phyloP scores from a whole-genome alignment of 2,113 vertebrate species.

The Eudorcas thomsonii region DNA sequence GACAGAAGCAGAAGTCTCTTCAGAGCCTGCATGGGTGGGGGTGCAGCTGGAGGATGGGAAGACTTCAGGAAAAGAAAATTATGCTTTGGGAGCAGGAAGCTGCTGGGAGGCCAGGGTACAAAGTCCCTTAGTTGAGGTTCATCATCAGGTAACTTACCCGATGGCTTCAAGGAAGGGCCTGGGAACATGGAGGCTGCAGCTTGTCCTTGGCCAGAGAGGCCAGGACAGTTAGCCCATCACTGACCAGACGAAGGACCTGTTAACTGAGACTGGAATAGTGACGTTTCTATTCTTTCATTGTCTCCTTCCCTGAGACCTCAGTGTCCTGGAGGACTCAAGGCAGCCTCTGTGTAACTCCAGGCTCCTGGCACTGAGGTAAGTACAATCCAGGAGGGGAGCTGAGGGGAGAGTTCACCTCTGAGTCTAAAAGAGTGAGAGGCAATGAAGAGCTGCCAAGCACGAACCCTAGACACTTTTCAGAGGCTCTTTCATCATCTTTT shows the following conservation, averaged over 20 bases:
- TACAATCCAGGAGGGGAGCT: neutral
- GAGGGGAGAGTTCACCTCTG: neutral
- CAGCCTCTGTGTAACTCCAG: neutral
- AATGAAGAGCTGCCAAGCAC: neutral
- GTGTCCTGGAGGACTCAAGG: neutral
- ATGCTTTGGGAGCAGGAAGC: neutral
- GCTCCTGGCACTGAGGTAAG: neutral
- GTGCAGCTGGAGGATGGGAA: neutral
- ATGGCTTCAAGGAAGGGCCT: neutral
- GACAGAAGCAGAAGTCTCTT: neutral
- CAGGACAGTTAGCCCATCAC: neutral
- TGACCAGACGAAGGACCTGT: neutral
- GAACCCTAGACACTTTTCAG: neutral
- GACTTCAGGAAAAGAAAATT: neutral
- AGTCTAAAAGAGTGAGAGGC: neutral
- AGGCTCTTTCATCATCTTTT: neutral
- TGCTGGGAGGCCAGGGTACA: neutral
- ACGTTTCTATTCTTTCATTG: neutral
- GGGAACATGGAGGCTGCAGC: neutral
- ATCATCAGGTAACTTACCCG: neutral
- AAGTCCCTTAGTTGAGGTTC: neutral
- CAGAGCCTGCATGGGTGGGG: neutral
- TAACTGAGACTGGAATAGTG: neutral
- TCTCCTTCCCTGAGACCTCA: neutral
- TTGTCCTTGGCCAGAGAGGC: neutral